These are phyloP conservation scores for Aegypius monachus DNA, from an alignment of 2,113 vertebrate species.

Conservation along the genomic window DNA sequence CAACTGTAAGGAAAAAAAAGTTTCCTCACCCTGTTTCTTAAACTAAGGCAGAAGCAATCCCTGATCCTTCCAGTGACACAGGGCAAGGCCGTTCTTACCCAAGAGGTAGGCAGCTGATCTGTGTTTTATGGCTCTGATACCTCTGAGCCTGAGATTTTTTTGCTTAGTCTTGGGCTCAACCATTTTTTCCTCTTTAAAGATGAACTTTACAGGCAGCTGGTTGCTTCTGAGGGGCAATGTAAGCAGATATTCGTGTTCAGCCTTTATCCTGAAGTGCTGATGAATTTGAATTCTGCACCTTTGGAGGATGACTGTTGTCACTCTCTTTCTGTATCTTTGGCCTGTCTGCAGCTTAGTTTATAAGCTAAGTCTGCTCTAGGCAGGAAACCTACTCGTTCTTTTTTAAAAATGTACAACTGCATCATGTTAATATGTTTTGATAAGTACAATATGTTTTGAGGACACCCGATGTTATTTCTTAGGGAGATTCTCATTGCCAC, in stretches of 20 bases:
- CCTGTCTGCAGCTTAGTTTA: not conserved
- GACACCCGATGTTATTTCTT: not conserved
- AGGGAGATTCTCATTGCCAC: not conserved
- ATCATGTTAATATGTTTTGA: not conserved
- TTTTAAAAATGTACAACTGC: rapidly evolving
- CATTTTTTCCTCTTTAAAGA: not conserved
- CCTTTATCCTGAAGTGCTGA: not conserved
- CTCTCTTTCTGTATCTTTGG: not conserved
- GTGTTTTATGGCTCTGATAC: not conserved
- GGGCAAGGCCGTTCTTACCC: rapidly evolving
- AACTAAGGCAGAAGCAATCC: not conserved
- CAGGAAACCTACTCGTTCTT: not conserved
- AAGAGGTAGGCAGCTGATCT: not conserved
- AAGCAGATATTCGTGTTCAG: not conserved
- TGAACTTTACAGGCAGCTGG: not conserved
- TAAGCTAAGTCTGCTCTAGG: not conserved
- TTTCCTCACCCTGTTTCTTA: not conserved
- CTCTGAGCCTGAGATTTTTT: not conserved
- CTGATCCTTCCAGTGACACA: not conserved
- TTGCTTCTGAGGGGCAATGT: not conserved
- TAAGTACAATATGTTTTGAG: not conserved
- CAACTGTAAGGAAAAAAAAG: not conserved
- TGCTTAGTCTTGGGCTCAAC: not conserved
- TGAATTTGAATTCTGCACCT: not conserved
- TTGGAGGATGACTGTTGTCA: not conserved